Conservation (phyloP, 92 coral and sea anemone species). For the Parazoanthus darwini region DNA sequence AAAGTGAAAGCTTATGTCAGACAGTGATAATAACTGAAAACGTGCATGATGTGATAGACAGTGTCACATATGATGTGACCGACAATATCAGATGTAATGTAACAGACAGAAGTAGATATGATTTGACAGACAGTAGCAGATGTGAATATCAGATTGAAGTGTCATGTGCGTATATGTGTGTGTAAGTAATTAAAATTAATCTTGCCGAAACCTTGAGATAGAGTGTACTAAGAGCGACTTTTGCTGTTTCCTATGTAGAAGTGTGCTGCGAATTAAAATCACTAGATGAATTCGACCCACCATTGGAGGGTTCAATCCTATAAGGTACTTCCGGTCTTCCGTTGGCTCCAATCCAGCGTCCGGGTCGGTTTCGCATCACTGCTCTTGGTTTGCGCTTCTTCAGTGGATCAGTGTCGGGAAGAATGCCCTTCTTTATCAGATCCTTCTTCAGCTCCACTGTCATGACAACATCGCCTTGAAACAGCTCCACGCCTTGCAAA, state of each 20-base stretch:
- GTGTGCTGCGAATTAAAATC: too few species aligned
- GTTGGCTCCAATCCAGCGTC: slow-evolving; percentile 56
- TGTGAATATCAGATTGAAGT: too few species aligned
- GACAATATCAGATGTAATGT: too few species aligned
- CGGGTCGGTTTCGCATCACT: slow-evolving; percentile 57
- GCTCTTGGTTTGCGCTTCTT: slow-evolving; percentile 59
- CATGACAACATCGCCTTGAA: slow-evolving; percentile 73
- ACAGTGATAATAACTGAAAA: not conserved
- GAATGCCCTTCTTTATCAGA: slow-evolving; percentile 31
- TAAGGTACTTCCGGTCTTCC: slow-evolving; percentile 74
- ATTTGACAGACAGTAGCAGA: too few species aligned
- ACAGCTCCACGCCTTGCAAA: slow-evolving; percentile 48
- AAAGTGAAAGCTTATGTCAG: not conserved
- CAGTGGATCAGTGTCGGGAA: slow-evolving; percentile 8
- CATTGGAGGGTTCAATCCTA: slow-evolving; percentile 47
- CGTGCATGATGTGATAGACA: too few species aligned
- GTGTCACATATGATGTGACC: too few species aligned
- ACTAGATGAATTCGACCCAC: slow-evolving; percentile 28
- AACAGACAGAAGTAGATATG: too few species aligned
- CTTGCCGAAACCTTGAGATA: too few species aligned
- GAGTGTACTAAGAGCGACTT: too few species aligned
- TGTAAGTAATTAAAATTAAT: too few species aligned
- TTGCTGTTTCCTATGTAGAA: too few species aligned
- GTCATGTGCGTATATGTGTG: too few species aligned
- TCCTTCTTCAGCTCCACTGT: slow-evolving; percentile 47